Evolutionary conservation across 2,113 vertebrate genomes (phyloP), one percentile per base, ranked within the genome.

Genomic region (Mus pahari): DNA sequence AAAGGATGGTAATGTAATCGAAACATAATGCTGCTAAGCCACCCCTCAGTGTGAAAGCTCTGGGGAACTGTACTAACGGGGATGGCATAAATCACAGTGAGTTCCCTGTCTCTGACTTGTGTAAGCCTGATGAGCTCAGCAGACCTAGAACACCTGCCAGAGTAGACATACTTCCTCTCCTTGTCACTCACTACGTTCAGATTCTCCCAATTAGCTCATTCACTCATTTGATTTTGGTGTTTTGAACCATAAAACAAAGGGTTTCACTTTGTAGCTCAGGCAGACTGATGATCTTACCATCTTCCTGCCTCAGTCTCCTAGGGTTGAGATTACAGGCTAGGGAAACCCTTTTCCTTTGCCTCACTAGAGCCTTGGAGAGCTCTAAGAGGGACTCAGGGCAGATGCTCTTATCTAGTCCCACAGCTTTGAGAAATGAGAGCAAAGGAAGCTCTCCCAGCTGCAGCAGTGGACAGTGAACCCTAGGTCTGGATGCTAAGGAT

Each of bases 1-100:
- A 90, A 88, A 4, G 53, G 86, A 89, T n/a, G 58, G 48, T 66
- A 66, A 94, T 39, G 36, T 45, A 90, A 90, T 89, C 86, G 33
- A 95, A 93, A 11, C 58, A 64, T 12, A 36, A 48, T 82, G n/a
- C 64, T 82, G 81, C 71, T 55, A 82, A 82, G 75, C 7, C 81
- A 19, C 84, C 42, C 3, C n/a, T 5, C 68, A 60, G 58, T 48
- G 28, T 36, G 86, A 87, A 36, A 62, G 60, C 31, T 74, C 3
- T 87, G 45, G 55, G 64, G 62, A 20, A 64, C 86, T 90, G 71
- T 89, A 77, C 45, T 20, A 12, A 64, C 48, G 71, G 86, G 77
- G 66, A 83, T 60, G 84, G 68, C 42, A 66, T 31, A 11, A 89
- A 36, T 26, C 5, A 53, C 92, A 90, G 28, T 70, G 45, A 50